These are phyloP conservation scores for Balanococcus diminutus DNA, from an alignment of 2,888 invertebrate species.

Conservation along the genomic window DNA sequence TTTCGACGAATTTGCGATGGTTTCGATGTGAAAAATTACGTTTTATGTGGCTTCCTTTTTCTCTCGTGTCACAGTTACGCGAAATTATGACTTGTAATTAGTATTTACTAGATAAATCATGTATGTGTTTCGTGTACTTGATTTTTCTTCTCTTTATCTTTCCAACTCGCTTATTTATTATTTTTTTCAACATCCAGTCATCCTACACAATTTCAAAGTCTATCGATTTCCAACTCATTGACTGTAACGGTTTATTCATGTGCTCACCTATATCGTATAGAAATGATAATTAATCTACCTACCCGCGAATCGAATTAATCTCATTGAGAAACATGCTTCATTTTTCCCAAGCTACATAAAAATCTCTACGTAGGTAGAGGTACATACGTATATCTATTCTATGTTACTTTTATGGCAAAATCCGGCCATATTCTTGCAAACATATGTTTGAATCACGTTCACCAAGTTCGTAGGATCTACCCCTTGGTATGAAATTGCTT, in stretches of 20 bases:
- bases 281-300: background rate
- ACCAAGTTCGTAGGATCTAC: background rate
- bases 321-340: background rate
- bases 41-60: background rate
- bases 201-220: background rate
- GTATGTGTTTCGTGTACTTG: background rate
- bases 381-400: background rate
- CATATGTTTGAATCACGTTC: background rate
- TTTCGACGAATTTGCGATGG: background rate
- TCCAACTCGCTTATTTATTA: background rate
- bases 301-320: background rate
- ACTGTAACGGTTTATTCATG: background rate
- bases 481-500: background rate
- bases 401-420: background rate
- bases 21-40: background rate
- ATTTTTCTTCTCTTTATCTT: background rate
- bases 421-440: background rate
- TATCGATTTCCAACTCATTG: background rate
- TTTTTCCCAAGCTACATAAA: background rate
- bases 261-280: background rate
- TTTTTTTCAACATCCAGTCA: background rate
- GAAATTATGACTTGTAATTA: background rate
- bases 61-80: background rate
- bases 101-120: background rate
- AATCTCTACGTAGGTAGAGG: background rate